Percentiles rank a stretch among this genome's conserved stretches.
Conservation (phyloP, 2,113 vertebrate species). For the Urocitellus parryii region DNA sequence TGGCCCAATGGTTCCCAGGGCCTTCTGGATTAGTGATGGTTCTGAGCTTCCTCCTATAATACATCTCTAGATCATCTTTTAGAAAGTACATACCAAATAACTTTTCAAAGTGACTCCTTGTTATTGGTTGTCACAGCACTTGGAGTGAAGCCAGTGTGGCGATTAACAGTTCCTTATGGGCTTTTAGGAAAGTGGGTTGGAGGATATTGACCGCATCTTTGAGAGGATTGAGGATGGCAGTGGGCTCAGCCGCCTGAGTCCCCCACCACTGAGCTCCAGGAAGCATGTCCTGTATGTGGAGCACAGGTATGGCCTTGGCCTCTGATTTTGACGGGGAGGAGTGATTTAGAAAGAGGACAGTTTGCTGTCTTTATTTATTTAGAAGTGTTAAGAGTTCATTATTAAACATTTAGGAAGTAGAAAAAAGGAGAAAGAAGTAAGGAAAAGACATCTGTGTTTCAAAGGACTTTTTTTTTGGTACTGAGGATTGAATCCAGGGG, state of each 20-base stretch:
- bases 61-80: neutral
- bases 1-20: too few relatives aligned
- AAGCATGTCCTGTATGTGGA: conserved; percentile 92
- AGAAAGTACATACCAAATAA: neutral
- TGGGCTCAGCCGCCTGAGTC: conserved; percentile 61
- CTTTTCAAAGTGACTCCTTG: neutral
- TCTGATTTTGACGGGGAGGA: too few relatives aligned
- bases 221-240: conserved; percentile 90
- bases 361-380: too few relatives aligned
- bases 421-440: too few relatives aligned
- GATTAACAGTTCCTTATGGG: neutral
- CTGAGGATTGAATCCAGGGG: too few relatives aligned
- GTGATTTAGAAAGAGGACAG: too few relatives aligned
- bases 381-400: too few relatives aligned
- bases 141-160: neutral
- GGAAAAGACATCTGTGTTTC: too few relatives aligned
- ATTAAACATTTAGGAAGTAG: too few relatives aligned
- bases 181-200: conserved; percentile 86
- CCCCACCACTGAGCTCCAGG: conserved; percentile 31
- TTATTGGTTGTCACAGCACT: neutral
- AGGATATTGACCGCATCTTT: conserved; percentile 93
- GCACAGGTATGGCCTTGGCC: too few relatives aligned
- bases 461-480: too few relatives aligned
- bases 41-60: neutral
- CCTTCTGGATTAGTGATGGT: neutral